Evolutionary conservation across 2,888 invertebrate genomes (phyloP), one percentile per base, ranked within the genome.

Genomic region (Nasonovia ribisnigri): DNA sequence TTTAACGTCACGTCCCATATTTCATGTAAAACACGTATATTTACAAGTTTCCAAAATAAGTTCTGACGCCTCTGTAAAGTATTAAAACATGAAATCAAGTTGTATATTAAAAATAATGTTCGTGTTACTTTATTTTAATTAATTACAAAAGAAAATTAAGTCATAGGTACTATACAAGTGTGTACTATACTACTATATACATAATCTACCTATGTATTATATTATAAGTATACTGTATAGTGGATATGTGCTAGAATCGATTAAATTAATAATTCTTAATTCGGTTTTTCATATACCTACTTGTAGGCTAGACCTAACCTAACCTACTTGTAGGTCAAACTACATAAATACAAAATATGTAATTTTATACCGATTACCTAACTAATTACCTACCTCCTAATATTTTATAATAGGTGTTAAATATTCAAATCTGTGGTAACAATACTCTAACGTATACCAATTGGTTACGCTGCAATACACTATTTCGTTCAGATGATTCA

Each of bases 11-110:
- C 86, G 86, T 91, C 26, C 91, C 57, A 57, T 86, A 91, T 91
- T 91, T 91, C 57, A 91, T 91, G 91, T 86, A 91, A 86, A 91
- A 91, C 86, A 91, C 91, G 86, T 91, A 91, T 86, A 91, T 57
- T 86, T 46, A 86, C 86, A 86, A 91, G 86, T 91, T 91, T 91
- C 57, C 29, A 16, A 91, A 91, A 57, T 57, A 57, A 91, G 57
- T 86, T 86, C n/a, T 26, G 26, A n/a, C 42, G 57, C n/a, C 24
- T 60, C 57, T 86, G 57, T n/a, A 84, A 91, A 57, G 54, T 91
- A 57, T 46, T 86, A 26, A 48, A 77, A 46, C 36, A 48, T 67
- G 48, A 91, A 91, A 84, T 57, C 57, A 91, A 91, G n/a, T 91
- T 46, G 1, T 84, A 8, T 77, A 48, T 48, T n/a, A 51, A 26